Evolutionary conservation across 2,113 vertebrate genomes (phyloP).

Genomic region (Channa maculata): DNA sequence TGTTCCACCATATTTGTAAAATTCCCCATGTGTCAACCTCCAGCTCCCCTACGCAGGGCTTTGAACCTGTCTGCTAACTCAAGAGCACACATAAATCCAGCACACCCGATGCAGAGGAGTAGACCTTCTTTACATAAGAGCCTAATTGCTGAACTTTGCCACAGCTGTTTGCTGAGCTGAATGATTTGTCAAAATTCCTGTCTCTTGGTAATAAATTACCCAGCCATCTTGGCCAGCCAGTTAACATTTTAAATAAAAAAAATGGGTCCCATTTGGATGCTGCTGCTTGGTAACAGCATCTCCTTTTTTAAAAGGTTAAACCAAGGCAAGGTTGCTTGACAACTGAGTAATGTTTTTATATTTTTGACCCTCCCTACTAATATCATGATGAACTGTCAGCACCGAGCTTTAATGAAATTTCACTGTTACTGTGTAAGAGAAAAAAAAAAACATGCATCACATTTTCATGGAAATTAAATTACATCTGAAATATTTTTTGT

Average conservation of each 20-base stretch:
- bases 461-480: conserved; percentile 64
- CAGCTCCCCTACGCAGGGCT: conserved; percentile 66
- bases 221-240: conserved; percentile 76
- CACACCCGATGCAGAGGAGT: conserved; percentile 80
- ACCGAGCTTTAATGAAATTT: conserved; percentile 34
- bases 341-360: conserved; percentile 65
- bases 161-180: conserved; percentile 93
- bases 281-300: conserved; percentile 65
- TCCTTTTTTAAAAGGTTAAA: conserved; percentile 44
- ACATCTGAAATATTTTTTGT: conserved; percentile 61
- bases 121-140: conserved; percentile 88
- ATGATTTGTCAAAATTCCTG: conserved; percentile 96
- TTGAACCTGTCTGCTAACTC: conserved; percentile 78
- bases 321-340: conserved; percentile 57
- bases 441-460: conserved; percentile 40
- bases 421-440: no score
- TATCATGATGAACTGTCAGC: conserved; percentile 44
- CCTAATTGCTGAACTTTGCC: conserved; percentile 99
- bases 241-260: conserved; percentile 87
- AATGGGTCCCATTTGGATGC: conserved; percentile 84
- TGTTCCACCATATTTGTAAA: conserved; percentile 79
- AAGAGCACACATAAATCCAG: conserved; percentile 93
- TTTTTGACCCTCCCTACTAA: conserved; percentile 55
- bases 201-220: conserved; percentile 92
- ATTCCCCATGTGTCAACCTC: conserved; percentile 70